Conservation (phyloP, 1,140 invertebrate genomes). For the Hycleus phaleratus region DNA sequence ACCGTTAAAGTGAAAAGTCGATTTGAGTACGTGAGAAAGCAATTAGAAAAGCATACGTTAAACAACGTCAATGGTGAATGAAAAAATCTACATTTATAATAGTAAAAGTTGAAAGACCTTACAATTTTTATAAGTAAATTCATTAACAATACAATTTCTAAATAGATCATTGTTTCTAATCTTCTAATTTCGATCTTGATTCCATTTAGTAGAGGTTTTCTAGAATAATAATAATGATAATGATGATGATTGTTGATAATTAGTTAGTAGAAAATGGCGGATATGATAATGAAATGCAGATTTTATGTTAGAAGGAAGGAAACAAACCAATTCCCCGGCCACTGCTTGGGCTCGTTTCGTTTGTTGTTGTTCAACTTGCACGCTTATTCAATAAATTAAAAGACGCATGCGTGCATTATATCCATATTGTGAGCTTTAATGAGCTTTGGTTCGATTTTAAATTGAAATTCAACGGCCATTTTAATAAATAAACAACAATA, state of each 20-base stretch:
- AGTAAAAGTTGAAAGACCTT: conserved; percentile 12
- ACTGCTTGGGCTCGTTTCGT: conserved; percentile 15
- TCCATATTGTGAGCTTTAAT: conserved; percentile 20
- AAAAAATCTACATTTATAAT: neutral
- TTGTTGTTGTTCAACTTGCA: neutral
- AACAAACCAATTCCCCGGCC: conserved; percentile 27
- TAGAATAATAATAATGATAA: too few relatives aligned
- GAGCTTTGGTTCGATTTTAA: conserved; percentile 12
- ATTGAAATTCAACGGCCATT: too few relatives aligned
- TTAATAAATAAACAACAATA: too few relatives aligned
- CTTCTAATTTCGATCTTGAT: too few relatives aligned
- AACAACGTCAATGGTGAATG: too few relatives aligned
- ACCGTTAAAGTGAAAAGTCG: conserved; percentile 12
- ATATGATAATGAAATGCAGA: conserved; percentile 23
- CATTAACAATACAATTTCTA: too few relatives aligned
- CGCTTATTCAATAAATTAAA: conserved; percentile 4
- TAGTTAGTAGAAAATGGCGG: conserved; percentile 17
- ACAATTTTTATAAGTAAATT: conserved; percentile 7
- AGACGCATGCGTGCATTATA: conserved; percentile 14
- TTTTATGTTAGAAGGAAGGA: conserved; percentile 27
- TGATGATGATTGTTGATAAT: conserved; percentile 4
- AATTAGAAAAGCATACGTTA: conserved; percentile 3
- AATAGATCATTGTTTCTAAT: too few relatives aligned
- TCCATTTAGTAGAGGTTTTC: too few relatives aligned
- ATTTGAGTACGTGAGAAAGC: conserved; percentile 10